Base-by-base conservation (phyloP, 2,797 vertebrate species). In the Lutjanus argentimaculatus region DNA sequence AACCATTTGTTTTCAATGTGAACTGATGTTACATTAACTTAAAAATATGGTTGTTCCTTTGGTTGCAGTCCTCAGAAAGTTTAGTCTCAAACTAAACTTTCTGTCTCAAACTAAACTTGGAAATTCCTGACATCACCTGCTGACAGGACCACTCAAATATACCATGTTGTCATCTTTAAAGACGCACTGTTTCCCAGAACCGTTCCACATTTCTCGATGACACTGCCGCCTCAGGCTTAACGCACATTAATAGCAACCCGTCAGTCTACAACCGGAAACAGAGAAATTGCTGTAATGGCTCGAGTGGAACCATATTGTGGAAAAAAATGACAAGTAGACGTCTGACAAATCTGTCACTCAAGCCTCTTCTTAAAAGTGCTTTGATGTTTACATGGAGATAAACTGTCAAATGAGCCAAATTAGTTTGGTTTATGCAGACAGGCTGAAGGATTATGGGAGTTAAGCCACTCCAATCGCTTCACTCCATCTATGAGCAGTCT, bases 391-490 rank as follows among this genome's bases (percentile, higher is more conserved):
- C 68, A 75, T 67, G 67, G 85, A 88, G 43, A 80, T 72, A 30
- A 22, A 17, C 80, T 77, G 79, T 82, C 78, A 90, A 91, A 86
- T 84, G 78, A 90, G 72, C 48, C 73, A 86, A 89, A 92, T 90
- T 83, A 90, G 74, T 74, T 75, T 68, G 80, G 67, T 53, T 92
- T 81, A 85, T 79, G 79, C 85, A 48, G 74, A 78, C 76, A 62
- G 55, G 66, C 69, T 80, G 75, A 59, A 78, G 88, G 91, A 91
- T 93, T 90, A 91, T 79, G 61, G 45, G 77, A 87, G 67, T 84
- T 83, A 80, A 89, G 84, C 70, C 6, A 75, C 67, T 21, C 19
- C 72, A 56, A 85, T 89, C 84, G 82, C 73, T 77, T 80, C 84
- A 48, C 51, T 89, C 64, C 84, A 86, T 91, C 76, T 70, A 25